These are phyloP conservation scores for Gymnocypris eckloni DNA, from an alignment of 2,797 vertebrate species.

Conservation along the genomic window DNA sequence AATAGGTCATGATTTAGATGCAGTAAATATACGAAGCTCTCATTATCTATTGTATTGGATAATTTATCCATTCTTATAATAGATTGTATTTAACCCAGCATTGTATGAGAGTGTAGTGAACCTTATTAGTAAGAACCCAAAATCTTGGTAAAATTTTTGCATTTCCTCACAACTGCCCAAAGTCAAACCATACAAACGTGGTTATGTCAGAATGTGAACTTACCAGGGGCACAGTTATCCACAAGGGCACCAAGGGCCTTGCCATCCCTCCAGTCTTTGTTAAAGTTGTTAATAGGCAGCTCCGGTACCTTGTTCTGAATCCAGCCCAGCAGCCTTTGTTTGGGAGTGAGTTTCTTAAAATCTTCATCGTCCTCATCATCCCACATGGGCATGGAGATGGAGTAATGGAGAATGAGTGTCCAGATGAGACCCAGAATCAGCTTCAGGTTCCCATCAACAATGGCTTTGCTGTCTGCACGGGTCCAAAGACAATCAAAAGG, in stretches of 20 bases:
- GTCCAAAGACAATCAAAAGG: conserved; percentile 14
- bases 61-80: background rate
- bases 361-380: conserved; percentile 95
- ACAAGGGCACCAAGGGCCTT: conserved; percentile 93
- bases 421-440: conserved; percentile 94
- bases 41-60: background rate
- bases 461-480: conserved; percentile 92
- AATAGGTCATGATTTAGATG: background rate
- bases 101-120: background rate
- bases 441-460: conserved; percentile 95
- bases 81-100: too few species aligned
- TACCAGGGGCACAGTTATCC: conserved; percentile 94
- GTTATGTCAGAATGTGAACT: conserved; percentile 52
- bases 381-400: conserved; percentile 98
- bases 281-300: conserved; percentile 94
- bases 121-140: background rate
- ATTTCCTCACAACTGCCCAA: background rate
- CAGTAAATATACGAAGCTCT: background rate
- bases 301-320: conserved; percentile 96
- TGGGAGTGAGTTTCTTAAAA: conserved; percentile 89
- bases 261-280: conserved; percentile 91
- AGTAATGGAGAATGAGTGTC: conserved; percentile 98
- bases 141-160: background rate
- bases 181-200: background rate
- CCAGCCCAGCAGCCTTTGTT: conserved; percentile 94